These are phyloP conservation scores for Pandemis heparana DNA, from an alignment of 2,888 invertebrate species.

Conservation along the genomic window DNA sequence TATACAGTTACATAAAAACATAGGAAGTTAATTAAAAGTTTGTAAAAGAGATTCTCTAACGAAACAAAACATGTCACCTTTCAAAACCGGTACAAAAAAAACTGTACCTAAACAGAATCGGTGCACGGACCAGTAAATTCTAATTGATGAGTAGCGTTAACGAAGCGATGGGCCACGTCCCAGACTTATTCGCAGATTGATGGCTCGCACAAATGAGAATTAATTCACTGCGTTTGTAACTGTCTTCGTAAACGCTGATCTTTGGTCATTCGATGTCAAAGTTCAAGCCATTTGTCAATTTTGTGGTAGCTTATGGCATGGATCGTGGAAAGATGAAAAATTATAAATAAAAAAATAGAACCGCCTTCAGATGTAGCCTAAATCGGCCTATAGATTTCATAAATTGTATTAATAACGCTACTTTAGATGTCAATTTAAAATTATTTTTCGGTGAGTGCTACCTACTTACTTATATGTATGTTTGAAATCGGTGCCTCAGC, in stretches of 20 bases:
- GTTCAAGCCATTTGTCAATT: not conserved
- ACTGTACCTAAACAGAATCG: constrained; percentile 9
- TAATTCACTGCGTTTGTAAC: constrained; percentile 14
- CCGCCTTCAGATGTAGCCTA: too few species aligned
- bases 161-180: constrained; percentile 10
- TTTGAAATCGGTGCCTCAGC: too few species aligned
- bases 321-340: too few species aligned
- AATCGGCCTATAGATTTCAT: too few species aligned
- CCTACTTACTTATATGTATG: too few species aligned
- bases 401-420: too few species aligned
- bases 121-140: constrained; percentile 10
- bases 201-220: constrained; percentile 11
- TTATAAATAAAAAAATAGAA: too few species aligned
- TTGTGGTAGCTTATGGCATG: not conserved
- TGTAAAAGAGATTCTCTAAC: too few species aligned
- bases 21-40: too few species aligned
- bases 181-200: constrained; percentile 8
- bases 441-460: too few species aligned
- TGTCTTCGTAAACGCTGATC: constrained; percentile 14
- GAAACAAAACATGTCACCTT: not conserved
- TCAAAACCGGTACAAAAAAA: not conserved
- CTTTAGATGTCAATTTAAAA: too few species aligned
- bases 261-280: not conserved
- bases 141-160: constrained; percentile 23
- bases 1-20: too few species aligned